phyloP scores from a whole-genome alignment of 2,888 invertebrate genomes.

The Odontocolon sp. region DNA sequence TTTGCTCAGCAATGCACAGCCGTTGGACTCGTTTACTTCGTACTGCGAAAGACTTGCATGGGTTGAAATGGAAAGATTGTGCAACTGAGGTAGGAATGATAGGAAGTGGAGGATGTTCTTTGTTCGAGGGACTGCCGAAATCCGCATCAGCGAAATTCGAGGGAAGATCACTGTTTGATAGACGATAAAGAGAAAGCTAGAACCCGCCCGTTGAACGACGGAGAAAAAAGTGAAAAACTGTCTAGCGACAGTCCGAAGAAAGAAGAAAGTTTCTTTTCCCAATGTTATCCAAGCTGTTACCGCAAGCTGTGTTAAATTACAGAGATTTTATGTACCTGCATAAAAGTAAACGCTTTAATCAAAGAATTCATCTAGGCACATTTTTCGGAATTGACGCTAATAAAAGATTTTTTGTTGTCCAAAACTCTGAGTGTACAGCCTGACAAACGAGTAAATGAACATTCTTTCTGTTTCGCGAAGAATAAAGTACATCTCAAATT shows the following conservation, averaged over 20 bases:
- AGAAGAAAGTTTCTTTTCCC: slow-evolving; percentile 29
- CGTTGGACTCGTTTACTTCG: too few species aligned
- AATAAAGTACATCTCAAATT: slow-evolving; percentile 31
- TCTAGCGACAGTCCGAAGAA: slow-evolving; percentile 23
- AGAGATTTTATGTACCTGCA: slow-evolving; percentile 7
- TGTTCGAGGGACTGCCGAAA: slow-evolving; percentile 35
- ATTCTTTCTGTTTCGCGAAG: background rate
- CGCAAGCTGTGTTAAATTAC: slow-evolving; percentile 36
- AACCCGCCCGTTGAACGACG: slow-evolving; percentile 14
- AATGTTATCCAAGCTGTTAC: slow-evolving; percentile 54
- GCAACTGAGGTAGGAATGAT: slow-evolving; percentile 31
- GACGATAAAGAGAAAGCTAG: slow-evolving; percentile 66
- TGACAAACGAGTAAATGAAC: background rate
- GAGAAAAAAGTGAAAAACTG: slow-evolving; percentile 32
- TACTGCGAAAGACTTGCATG: slow-evolving; percentile 26
- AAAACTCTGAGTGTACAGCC: too few species aligned
- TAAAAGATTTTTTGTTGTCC: too few species aligned
- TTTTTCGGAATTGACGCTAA: too few species aligned
- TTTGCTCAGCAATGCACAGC: too few species aligned
- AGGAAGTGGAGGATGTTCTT: slow-evolving; percentile 14
- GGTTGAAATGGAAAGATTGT: slow-evolving; percentile 42
- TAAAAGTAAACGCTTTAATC: background rate
- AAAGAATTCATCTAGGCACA: background rate
- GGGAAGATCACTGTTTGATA: slow-evolving; percentile 68
- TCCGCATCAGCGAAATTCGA: slow-evolving; percentile 66